phyloP scores from a whole-genome alignment of 1,140 invertebrate genomes.

The Bathynomus jamesi region DNA sequence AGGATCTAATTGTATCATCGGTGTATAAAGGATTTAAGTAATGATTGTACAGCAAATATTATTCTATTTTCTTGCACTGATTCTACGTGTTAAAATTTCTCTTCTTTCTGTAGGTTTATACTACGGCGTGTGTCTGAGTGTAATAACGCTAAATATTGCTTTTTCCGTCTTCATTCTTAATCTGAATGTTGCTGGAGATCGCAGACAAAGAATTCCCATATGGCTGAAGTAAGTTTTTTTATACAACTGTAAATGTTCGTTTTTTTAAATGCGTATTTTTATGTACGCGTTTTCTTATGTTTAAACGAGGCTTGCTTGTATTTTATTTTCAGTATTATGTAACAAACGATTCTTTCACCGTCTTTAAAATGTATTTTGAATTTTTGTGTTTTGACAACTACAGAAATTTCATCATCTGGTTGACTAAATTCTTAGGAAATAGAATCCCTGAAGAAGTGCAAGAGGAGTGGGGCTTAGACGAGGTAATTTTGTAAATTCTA shows the following conservation, averaged over 20 bases:
- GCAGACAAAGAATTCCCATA: constrained; percentile 1
- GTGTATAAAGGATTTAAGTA: not conserved
- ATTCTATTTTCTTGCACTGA: no score
- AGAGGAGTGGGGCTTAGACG: not conserved
- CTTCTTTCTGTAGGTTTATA: constrained; percentile 11
- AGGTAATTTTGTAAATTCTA: not conserved
- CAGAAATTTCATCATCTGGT: no score
- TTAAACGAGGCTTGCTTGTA: no score
- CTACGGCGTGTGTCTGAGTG: constrained; percentile 23
- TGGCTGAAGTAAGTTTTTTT: not conserved
- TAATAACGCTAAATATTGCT: constrained; percentile 17
- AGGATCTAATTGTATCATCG: not conserved
- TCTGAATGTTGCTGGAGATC: constrained; percentile 12
- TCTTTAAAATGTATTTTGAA: no score
- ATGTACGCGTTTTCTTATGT: no score
- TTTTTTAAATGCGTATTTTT: no score
- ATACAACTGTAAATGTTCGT: not conserved
- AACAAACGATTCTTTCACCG: no score
- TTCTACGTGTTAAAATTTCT: no score
- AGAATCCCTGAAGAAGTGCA: not conserved
- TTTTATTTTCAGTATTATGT: no score
- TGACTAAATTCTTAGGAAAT: not conserved
- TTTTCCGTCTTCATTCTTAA: constrained; percentile 22
- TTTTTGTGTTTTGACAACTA: no score
- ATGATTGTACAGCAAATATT: no score